Percentiles rank a stretch among this genome's conserved stretches.
Conservation (phyloP, 2,797 vertebrate genomes). For the Erpetoichthys calabaricus region DNA sequence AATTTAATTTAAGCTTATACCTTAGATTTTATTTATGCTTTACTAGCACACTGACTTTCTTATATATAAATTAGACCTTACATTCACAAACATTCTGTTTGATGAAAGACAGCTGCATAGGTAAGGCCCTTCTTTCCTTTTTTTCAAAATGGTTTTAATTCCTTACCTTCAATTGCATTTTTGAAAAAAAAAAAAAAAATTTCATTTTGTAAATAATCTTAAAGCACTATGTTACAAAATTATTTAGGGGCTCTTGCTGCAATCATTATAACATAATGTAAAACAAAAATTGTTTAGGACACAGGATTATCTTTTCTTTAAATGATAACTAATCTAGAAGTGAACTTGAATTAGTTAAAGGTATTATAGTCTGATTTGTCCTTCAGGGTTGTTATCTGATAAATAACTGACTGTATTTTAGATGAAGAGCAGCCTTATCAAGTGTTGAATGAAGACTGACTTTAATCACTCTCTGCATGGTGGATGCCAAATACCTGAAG, state of each 20-base stretch:
- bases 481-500: conserved; percentile 52
- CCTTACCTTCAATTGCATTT: too few species aligned
- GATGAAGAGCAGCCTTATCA: conserved; percentile 51
- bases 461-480: conserved; percentile 51
- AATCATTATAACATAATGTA: not conserved
- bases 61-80: too few species aligned
- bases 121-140: too few species aligned
- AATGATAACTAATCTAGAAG: conserved; percentile 44
- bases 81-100: too few species aligned
- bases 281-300: not conserved
- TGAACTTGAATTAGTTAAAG: conserved; percentile 42
- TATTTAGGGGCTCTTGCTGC: not conserved
- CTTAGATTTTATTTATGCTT: too few species aligned
- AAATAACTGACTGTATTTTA: not conserved
- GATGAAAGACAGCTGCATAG: too few species aligned
- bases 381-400: conserved; percentile 61
- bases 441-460: conserved; percentile 46
- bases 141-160: too few species aligned
- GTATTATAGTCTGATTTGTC: conserved; percentile 31
- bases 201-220: not conserved
- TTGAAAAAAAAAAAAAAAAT: not conserved
- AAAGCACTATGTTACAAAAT: not conserved
- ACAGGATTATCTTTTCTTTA: conserved; percentile 35
- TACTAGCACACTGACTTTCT: too few species aligned
- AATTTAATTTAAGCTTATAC: too few species aligned